Base-by-base conservation (phyloP, 2,797 vertebrate species). In the Tapera naevia region DNA sequence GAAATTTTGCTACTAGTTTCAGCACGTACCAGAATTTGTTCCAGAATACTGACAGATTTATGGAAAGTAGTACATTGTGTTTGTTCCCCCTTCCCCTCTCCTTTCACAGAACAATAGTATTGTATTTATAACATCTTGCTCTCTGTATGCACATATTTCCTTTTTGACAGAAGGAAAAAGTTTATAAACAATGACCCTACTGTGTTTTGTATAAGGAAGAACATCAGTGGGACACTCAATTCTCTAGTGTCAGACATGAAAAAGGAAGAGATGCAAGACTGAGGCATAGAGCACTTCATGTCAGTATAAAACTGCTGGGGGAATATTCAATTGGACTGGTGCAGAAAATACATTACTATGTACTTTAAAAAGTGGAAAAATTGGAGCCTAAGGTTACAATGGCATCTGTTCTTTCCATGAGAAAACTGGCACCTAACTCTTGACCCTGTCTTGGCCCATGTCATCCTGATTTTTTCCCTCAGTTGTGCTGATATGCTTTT, bases 31-130 rank as follows among this genome's bases (percentile, higher is more conserved):
- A 43, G 51, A 86, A 93, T 71, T 86, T 10, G 46, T 91, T 94
- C 85, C 82, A 89, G 56, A 89, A 81, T 78, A 30, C 22, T n/a
- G 83, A 41, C 45, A 87, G 65, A 86, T 92, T 92, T 94, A 88
- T 75, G 75, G 61, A 79, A 83, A 88, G 51, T 15, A 62, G 33
- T 19, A 28, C 1, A 7, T 67, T 28, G 13, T 33, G 46, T 48
- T 46, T 48, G 46, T 85, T 39, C 58, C 69, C 48, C 7, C 27
- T 24, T 4, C 30, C 46, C 7, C 27, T 24, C 5, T 27, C 46
- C 13, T 28, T 91, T 65, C 41, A 72, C 1, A 48, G 51, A 88
- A 83, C 54, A 89, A 81, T 79, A 89, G 73, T 57, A 65, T 9
- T 50, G 23, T 92, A 80, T 93, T 93, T 89, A 75, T 75, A 94